Evolutionary conservation across 1,140 invertebrate genomes (phyloP).

Genomic region (Drosophila repleta): DNA sequence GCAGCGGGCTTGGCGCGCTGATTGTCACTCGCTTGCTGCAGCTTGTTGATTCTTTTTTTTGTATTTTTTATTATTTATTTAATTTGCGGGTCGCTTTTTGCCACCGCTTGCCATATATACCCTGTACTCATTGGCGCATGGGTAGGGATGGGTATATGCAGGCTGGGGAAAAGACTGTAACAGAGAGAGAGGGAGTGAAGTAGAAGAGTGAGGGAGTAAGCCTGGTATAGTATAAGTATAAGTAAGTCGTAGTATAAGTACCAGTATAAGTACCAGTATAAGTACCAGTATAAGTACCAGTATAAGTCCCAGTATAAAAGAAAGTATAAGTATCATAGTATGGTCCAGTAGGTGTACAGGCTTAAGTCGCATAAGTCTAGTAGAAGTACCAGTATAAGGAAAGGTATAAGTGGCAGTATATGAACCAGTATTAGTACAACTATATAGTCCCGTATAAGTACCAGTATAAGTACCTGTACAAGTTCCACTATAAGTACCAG

Average conservation of each 20-base stretch:
- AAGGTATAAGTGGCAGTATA: not conserved
- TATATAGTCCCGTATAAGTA: too few species aligned
- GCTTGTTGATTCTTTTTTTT: conserved; percentile 48
- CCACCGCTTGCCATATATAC: not conserved
- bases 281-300: not conserved
- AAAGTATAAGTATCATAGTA: too few species aligned
- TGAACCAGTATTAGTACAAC: not conserved
- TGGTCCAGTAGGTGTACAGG: too few species aligned
- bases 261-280: not conserved
- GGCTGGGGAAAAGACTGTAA: too few species aligned
- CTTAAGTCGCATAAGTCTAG: too few species aligned
- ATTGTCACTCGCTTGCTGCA: conserved; percentile 39
- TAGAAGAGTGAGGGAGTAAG: too few species aligned
- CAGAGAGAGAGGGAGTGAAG: too few species aligned
- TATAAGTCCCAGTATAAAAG: not conserved
- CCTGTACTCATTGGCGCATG: not conserved
- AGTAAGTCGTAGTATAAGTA: too few species aligned
- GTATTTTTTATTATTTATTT: conserved; percentile 74
- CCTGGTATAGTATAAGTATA: too few species aligned
- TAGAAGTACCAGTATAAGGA: not conserved
- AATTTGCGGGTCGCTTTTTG: conserved; percentile 67
- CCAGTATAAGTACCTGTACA: not conserved
- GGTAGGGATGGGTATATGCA: not conserved
- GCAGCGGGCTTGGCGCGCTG: conserved; percentile 35
- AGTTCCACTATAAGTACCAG: not conserved